Evolutionary conservation across 2,888 invertebrate genomes (phyloP), one percentile per base, ranked within the genome.

Genomic region (Heliconius ethilla): DNA sequence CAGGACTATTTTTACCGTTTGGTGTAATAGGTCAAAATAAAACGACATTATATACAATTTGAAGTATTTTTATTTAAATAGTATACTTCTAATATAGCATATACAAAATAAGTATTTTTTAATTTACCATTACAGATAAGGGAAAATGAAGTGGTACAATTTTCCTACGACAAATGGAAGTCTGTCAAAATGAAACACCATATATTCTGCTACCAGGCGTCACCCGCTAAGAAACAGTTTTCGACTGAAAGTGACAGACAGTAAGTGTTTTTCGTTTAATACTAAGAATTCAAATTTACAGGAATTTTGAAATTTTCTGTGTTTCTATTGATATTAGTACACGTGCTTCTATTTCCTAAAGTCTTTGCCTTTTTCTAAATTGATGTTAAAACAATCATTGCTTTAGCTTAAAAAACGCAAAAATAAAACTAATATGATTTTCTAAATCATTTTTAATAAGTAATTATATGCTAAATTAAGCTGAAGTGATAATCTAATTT

Each of bases 161-260:
- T 98, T 87, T 96, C 97, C 3, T 98, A 97, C 84, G 97, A 97
- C 81, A 96, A 96, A 88, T 98, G 98, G 97, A 96, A 97, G 86
- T 96, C 97, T 9, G 97, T 97, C 0, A 96, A 96, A 87, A 96
- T 98, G 96, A 97, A 98, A 95, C 98, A 98, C 89, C 97, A 98
- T 86, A 97, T 98, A 82, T 97, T 98, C 89, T 98, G 98, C 86
- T 98, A 98, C 87, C 97, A 98, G 89, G 97, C 97, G 0, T 97
- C 97, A 1, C 97, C 98, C 0, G 96, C 97, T 3, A 96, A 97
- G 88, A 96, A 97, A 84, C 96, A 97, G 86, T 97, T 97, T 86
- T 97, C 97, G 1, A 96, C 97, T 76, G 97, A 97, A 85, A 96
- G 96, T 76, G 97, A 97, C 81, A 96, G 89, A 86, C 94, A 91